Base-by-base conservation (phyloP, 2,113 vertebrate genomes). In the Xenopus borealis region DNA sequence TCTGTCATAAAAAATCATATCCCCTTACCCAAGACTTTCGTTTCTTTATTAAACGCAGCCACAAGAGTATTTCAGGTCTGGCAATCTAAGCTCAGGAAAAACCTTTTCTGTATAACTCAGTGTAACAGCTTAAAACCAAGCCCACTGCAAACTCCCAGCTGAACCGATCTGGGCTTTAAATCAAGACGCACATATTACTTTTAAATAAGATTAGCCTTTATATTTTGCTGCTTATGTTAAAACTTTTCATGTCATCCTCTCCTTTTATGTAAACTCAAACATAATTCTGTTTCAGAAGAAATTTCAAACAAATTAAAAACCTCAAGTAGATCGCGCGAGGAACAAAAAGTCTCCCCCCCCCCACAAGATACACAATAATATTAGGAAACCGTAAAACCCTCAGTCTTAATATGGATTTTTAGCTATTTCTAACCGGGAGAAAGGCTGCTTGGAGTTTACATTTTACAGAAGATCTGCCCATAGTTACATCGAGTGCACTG, bases 1-100 rank as follows among this genome's bases (percentile, higher is more conserved):
- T 88, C 87, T 90, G 89, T 87, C 91, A 92, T 91, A 92, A 94
- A 91, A 92, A 93, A 92, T 91, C 92, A 92, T 93, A 93, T 93
- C 90, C 90, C 88, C 90, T 93, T 93, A 91, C 91, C 89, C 85
- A 90, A 87, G 90, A 91, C 89, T 93, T 91, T 91, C 82, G 89
- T 91, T 90, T 89, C 90, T 92, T 92, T 93, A 92, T 93, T 93
- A 93, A 93, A 92, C 83, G 84, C 91, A 92, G 91, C 87, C 91
- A 91, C 91, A 89, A 83, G 91, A 91, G 92, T 91, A 92, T 93
- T 93, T 85, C 87, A 87, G 90, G 87, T 90, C 90, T 91, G 92
- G 90, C 88, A 88, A 88, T 80, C 78, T 86, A 88, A 90, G 85
- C 87, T 86, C 82, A 84, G 88, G 89, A 89, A 92, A 66, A 91